Evolutionary conservation across 1,140 invertebrate species (phyloP).

Genomic region (Metaphire vulgaris): DNA sequence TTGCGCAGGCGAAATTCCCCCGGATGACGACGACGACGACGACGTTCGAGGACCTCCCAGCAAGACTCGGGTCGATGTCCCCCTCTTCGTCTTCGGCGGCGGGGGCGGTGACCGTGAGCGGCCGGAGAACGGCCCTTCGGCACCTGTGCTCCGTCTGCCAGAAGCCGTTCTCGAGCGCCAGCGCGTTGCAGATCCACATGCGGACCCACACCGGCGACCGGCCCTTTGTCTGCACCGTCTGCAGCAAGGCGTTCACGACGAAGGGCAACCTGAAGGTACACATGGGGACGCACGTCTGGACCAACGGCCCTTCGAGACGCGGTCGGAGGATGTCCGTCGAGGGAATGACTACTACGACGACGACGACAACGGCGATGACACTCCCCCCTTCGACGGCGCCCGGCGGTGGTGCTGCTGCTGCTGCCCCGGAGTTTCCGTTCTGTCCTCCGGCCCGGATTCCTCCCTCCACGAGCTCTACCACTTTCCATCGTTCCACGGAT

Average conservation of each 20-base stretch:
- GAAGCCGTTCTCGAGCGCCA: constrained; percentile 94
- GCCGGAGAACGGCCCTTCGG: constrained; percentile 56
- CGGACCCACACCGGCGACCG: constrained; percentile 96
- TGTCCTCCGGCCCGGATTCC: not conserved
- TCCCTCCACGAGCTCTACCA: not conserved
- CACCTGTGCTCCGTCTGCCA: constrained; percentile 93
- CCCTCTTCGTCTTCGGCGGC: not conserved
- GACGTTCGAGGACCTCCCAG: not conserved
- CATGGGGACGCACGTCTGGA: constrained; percentile 96
- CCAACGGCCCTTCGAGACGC: constrained; percentile 80
- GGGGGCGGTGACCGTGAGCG: not conserved
- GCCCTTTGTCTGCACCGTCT: constrained; percentile 81
- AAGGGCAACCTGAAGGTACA: constrained; percentile 98
- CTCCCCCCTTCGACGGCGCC: not conserved
- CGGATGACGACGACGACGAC: not conserved
- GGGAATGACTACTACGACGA: constrained; percentile 15
- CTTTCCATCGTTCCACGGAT: not conserved
- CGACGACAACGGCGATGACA: not conserved
- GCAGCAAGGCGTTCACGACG: constrained; percentile 81
- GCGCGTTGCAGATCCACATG: constrained; percentile 93
- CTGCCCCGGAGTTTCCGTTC: not conserved
- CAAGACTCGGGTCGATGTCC: not conserved
- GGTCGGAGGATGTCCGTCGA: constrained; percentile 91
- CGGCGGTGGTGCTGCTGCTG: not conserved
- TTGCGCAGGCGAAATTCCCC: not conserved